Base-by-base conservation (phyloP, 2,888 invertebrate genomes). In the Diadromus collaris region DNA sequence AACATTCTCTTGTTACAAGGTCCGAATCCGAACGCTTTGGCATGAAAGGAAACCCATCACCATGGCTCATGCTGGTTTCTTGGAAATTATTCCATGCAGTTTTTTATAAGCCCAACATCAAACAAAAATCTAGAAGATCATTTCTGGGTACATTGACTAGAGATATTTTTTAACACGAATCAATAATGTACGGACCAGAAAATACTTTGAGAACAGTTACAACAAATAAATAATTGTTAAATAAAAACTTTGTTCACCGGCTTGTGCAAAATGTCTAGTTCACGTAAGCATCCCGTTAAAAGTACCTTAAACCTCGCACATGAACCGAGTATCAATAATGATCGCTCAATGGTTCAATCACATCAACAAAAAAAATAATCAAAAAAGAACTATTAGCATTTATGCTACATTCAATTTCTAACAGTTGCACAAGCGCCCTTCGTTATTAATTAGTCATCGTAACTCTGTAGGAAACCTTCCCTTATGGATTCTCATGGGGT, bases 171-270 rank as follows among this genome's bases (percentile, higher is more conserved):
- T 44, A 48, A 13, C 56, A 44, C 21, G 56, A 13, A 41, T 48
- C 21, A 32, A 56, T 32, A 64, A 64, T 56, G 32, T 13, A 32
- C 19, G 29, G 24, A 41, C 29, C 29, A 32, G 71, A 80, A 81
- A 78, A 81, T 78, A 81, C 79, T 81, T 78, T 81, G 81, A 81
- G 76, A 69, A 67, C 13, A 79, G 41, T 46, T 60, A 38, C 46
- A 46, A 16, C 19, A 58, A 54, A 41, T n/a, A 41, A 38, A 2
- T 10, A 38, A 38, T 38, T 0, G 16, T 41, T 6, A 41, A 41
- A 34, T 9, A 10, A 41, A 38, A 41, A 16, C 29, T 63, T 41
- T 13, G 38, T 41, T 16, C 16, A 48, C 10, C 44, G 34, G 24
- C 46, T 34, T 2, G 6, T 7, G 27, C 13, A n/a, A 61, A 41